These are phyloP conservation scores for Ischnura elegans DNA, from an alignment of 2,888 invertebrate species.

Conservation along the genomic window DNA sequence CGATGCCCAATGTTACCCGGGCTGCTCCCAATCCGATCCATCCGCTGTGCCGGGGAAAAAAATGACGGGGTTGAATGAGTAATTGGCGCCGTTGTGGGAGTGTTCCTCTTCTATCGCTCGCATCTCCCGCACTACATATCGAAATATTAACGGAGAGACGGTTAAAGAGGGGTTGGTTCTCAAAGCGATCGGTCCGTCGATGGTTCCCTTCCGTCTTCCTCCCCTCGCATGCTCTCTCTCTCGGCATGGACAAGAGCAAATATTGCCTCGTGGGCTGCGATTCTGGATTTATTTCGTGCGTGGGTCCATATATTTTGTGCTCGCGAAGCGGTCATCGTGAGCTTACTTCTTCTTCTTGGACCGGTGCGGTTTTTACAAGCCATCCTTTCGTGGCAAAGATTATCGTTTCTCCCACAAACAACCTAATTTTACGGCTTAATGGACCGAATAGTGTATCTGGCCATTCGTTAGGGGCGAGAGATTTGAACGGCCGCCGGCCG, in stretches of 20 bases:
- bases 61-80: not conserved
- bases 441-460: not conserved
- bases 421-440: not conserved
- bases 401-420: not conserved
- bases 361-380: not conserved
- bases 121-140: not conserved
- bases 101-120: not conserved
- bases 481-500: too few relatives aligned
- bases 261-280: not conserved
- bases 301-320: not conserved
- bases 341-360: not conserved
- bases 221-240: not conserved
- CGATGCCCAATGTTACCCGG: not conserved
- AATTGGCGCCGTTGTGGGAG: not conserved
- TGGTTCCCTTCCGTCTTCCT: not conserved
- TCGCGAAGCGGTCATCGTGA: not conserved
- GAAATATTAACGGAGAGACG: not conserved
- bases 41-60: not conserved
- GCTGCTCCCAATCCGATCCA: not conserved
- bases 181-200: not conserved
- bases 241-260: slow-evolving; percentile 13
- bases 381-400: not conserved
- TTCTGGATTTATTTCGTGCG: not conserved
- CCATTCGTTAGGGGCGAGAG: too few relatives aligned
- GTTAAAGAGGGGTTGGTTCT: not conserved